phyloP scores from a whole-genome alignment of 2,797 vertebrate species.

The Tragelaphus eurycerus region DNA sequence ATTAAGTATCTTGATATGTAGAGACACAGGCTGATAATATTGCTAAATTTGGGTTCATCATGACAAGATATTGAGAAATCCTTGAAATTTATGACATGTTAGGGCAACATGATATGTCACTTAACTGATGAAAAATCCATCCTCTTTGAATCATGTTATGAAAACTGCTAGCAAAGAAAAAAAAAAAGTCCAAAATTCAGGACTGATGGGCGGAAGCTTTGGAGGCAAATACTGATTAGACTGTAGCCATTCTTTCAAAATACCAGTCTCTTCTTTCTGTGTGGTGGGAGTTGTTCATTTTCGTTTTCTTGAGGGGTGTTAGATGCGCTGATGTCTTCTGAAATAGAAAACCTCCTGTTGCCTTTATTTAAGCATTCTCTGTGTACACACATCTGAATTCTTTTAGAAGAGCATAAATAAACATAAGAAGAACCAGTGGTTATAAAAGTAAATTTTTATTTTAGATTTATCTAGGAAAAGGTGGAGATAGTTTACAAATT shows the following conservation, averaged over 20 bases:
- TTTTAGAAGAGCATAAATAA: background rate
- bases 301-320: background rate
- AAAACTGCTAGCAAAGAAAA: constrained; percentile 55
- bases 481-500: background rate
- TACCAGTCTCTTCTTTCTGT: background rate
- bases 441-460: background rate
- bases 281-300: background rate
- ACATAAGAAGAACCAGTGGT: background rate
- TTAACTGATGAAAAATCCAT: constrained; percentile 64
- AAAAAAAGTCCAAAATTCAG: constrained; percentile 4
- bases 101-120: constrained; percentile 22
- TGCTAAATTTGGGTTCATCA: constrained; percentile 74
- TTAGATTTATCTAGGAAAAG: background rate
- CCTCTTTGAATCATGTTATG: constrained; percentile 47
- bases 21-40: constrained; percentile 61
- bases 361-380: background rate
- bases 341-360: background rate
- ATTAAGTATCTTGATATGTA: constrained; percentile 74
- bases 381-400: background rate
- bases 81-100: constrained; percentile 63
- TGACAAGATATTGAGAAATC: constrained; percentile 72
- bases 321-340: background rate
- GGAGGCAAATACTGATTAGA: background rate
- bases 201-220: background rate
- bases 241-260: background rate